Base-by-base conservation (phyloP, 2,797 vertebrate species). In the Garrulus glandarius region DNA sequence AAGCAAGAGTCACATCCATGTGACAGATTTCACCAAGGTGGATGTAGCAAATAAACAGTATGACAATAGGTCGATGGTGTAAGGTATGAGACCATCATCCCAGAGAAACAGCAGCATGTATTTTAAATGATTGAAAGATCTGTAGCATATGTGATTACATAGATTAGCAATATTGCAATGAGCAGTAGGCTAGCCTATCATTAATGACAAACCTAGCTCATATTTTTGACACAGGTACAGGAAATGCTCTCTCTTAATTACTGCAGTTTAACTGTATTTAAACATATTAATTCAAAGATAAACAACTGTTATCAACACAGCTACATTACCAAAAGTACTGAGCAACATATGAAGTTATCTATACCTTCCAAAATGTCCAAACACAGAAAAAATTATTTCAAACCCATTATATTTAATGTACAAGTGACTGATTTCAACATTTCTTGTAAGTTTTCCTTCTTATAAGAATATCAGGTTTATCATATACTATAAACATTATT, bases 1-100 rank as follows among this genome's bases (percentile, higher is more conserved):
- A 98, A 90, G 97, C 97, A 98, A 98, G 98, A 98, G 98, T 98
- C 98, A 99, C 97, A 98, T 99, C 98, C 96, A 98, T 99, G 97
- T 98, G 98, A 99, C 98, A 98, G 97, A 90, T 97, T 95, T 96
- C 93, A 97, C 97, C 98, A 98, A 98, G 98, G 98, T 97, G 97
- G 97, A 96, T 83, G 80, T n/a, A 96, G 95, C 95, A 97, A 96
- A 98, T 97, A 98, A 98, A 95, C 92, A 94, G 91, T 46, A 84
- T 98, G 98, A 98, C 97, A 98, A 98, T 92, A 98, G 97, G 98
- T 96, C 94, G 80, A 98, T 86, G 84, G 92, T 94, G 95, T 93
- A 98, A 98, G 97, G 97, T 98, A 96, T 63, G 78, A 95, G 56
- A 76, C 55, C 63, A 91, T 85, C 72, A 72, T 60, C 56, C 50